Evolutionary conservation across 1,140 invertebrate genomes (phyloP), one percentile per base, ranked within the genome.

Genomic region (Leptinotarsa undecemlineata): DNA sequence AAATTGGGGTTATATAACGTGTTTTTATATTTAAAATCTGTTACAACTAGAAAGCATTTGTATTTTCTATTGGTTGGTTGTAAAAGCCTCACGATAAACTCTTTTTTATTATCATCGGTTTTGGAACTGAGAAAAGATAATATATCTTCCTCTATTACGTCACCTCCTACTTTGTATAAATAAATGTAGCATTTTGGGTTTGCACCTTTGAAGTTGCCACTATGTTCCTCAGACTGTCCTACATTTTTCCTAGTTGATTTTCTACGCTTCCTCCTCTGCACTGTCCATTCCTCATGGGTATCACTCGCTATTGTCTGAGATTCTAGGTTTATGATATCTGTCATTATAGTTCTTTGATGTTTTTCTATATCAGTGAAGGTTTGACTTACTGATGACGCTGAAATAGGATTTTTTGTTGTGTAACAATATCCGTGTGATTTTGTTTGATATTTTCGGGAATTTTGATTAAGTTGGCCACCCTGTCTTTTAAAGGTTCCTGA

Each of bases 1-100:
- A 68, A 42, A 15, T 47, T 15, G 21, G 23, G n/a, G 33, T 68
- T 26, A 42, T 42, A 48, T 17, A 68, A 68, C 3, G 33, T 23
- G 13, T 68, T 26, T 68, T 68, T 68, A 17, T 26, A 68, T 42
- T 68, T 48, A 33, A 68, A 68, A 68, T 68, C 67, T 11, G 15
- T 26, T 20, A 26, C 67, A 68, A 68, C 42, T 20, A 42, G 14
- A 20, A 68, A 68, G 15, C 20, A 17, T 42, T 68, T 68, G 13
- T 13, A 68, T 48, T 26, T 48, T 48, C 67, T 42, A 26, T 68
- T 68, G 26, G 26, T 26, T 15, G 21, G 14, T 42, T 68, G 21
- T 20, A 20, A n/a, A 15, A 26, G 13, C 23, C 15, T 48, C 21
- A 33, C 23, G 15, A 48, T 42, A 47, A 68, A 26, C 8, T 64